Base-by-base conservation (phyloP, 2,888 invertebrate genomes). In the Anagyrus pseudococci region DNA sequence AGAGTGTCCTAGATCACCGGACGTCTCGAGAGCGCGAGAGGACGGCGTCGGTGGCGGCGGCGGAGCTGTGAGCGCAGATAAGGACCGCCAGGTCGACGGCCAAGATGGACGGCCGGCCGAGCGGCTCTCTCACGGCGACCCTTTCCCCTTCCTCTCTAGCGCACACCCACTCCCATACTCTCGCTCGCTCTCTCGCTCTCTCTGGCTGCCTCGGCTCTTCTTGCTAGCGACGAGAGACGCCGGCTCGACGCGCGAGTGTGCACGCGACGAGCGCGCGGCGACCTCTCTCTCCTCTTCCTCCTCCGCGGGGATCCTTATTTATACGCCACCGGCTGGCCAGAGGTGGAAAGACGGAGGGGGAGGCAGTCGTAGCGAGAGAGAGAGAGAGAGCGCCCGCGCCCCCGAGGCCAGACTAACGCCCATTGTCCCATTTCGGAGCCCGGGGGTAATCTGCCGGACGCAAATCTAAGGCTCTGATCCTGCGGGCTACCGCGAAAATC, bases 391-490 rank as follows among this genome's bases (percentile, higher is more conserved):
- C 67, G 68, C 67, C 69, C 68, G 73, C 68, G 71, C 75, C 75
- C 72, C 75, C 73, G 77, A 73, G 76, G 72, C 74, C 74, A 78
- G 76, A 77, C 78, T 79, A 79, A 78, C 78, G 79, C 78, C 79
- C 79, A 80, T 80, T 80, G 79, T 80, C 77, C 80, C 78, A 79
- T 79, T 79, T 79, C 56, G 33, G 33, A 37, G 33, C 55, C 55
- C 74, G 72, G 73, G 73, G 75, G 77, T 80, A 80, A 80, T 80
- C 80, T 78, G 79, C 77, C 75, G 78, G 80, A 80, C 80, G 79
- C 80, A 80, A 80, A 80, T 80, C 80, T 79, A 79, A 80, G 78
- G 77, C 75, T 76, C 77, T 80, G 79, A 80, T 80, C 80, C 80
- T 80, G 78, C 78, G 78, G 80, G 80, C 77, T 79, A 77, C 79